phyloP scores from a whole-genome alignment of 2,797 vertebrate genomes.

The Oreochromis mossambicus region DNA sequence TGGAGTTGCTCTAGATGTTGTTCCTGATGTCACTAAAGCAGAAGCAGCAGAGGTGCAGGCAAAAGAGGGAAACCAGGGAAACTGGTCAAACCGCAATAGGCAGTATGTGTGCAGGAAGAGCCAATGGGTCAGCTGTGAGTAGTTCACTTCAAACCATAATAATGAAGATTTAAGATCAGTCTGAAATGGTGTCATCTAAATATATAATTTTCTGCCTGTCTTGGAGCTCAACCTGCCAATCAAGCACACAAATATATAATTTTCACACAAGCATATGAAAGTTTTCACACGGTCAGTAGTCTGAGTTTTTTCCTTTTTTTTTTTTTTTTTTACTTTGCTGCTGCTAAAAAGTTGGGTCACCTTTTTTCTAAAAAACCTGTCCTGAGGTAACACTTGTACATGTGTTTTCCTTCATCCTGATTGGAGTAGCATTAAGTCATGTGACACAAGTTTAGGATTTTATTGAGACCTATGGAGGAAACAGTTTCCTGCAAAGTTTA shows the following conservation, averaged over 20 bases:
- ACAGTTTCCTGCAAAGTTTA: neutral
- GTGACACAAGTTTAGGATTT: neutral
- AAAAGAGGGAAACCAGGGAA: neutral
- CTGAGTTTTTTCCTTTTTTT: neutral
- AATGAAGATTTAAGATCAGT: neutral
- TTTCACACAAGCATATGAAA: neutral
- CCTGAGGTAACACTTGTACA: neutral
- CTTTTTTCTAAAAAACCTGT: neutral
- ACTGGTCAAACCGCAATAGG: neutral
- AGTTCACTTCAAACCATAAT: neutral
- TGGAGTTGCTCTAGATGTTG: neutral
- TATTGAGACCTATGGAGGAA: neutral
- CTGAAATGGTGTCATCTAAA: neutral
- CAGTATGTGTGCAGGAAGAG: slow-evolving; percentile 15
- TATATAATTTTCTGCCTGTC: neutral
- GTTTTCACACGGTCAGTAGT: neutral
- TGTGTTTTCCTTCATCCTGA: neutral
- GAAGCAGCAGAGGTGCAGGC: neutral
- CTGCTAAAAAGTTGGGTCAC: neutral
- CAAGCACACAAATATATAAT: neutral
- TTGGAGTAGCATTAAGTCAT: neutral
- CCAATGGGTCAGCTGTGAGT: neutral
- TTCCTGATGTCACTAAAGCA: neutral
- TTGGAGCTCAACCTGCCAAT: neutral
- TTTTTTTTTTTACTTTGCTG: neutral